phyloP scores from a whole-genome alignment of 2,888 invertebrate species.

The Hyposoter dolosus region DNA sequence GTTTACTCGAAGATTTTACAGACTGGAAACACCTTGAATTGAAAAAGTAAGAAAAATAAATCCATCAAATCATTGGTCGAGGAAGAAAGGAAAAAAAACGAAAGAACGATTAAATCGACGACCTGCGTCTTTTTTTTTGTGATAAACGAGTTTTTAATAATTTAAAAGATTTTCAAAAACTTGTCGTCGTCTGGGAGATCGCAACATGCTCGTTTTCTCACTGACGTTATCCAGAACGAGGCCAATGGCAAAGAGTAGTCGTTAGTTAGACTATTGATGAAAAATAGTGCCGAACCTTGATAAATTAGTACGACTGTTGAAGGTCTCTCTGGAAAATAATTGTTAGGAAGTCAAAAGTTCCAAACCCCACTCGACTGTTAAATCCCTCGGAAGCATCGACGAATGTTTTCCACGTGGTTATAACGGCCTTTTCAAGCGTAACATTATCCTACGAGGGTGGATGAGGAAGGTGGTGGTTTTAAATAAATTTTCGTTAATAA shows the following conservation, averaged over 20 bases:
- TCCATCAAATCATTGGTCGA: neutral
- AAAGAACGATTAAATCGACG: neutral
- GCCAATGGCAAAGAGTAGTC: neutral
- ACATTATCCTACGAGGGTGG: conserved; percentile 48
- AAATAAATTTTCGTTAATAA: conserved; percentile 63
- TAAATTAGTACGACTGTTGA: conserved; percentile 18
- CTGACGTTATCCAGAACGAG: neutral
- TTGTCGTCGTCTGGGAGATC: neutral
- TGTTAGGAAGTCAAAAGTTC: conserved; percentile 26
- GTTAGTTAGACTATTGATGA: neutral
- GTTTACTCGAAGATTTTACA: neutral
- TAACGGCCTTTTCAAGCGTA: conserved; percentile 56
- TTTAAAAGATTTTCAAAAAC: neutral
- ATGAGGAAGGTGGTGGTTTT: conserved; percentile 26
- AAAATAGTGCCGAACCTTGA: neutral
- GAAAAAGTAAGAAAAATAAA: neutral
- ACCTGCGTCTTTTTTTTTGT: neutral
- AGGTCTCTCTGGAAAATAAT: conserved; percentile 16
- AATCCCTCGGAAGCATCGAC: conserved; percentile 43
- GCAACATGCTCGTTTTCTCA: neutral
- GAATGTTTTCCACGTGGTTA: conserved; percentile 31
- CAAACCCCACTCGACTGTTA: neutral
- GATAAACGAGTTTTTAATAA: neutral
- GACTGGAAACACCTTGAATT: neutral
- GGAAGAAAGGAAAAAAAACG: neutral